Evolutionary conservation across 2,797 vertebrate species (phyloP), one percentile per base, ranked within the genome.

Genomic region (Apodemus agrarius): DNA sequence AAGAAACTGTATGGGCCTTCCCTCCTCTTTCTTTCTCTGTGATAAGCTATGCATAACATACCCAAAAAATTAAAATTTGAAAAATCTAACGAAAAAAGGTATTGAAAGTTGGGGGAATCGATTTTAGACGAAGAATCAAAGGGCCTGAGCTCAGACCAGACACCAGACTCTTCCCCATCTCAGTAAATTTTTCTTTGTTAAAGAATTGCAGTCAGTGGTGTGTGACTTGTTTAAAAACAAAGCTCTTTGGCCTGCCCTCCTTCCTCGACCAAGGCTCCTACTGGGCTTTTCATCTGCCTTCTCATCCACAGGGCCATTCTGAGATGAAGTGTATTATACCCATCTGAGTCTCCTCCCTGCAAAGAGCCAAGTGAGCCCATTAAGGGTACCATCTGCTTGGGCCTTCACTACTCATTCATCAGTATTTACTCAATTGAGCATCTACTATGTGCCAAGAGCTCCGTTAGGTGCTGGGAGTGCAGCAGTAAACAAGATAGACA

Each of bases 301-400:
- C 87, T 90, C 81, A 75, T 81, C 87, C 74, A 37, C 74, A 85
- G 65, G 89, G 65, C 37, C 86, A 78, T 14, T 31, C 6, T 14
- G 61, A 84, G 94, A 78, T 90, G 91, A 69, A 34, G 72, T 49
- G 79, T 85, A 88, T 92, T 92, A 63, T 49, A 40, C 31, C 67
- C 78, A 43, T 94, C 78, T 90, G 93, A 97, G 86, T 91, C 67
- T 94, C 65, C 61, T 96, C 37, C 54, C 76, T 95, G 65, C 78
- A 94, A 97, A 97, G 78, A 96, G 91, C 88, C 95, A 97, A 95
- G 88, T 98, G 92, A 97, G 74, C 79, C 93, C 88, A 96, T 97
- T 95, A 97, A 96, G 82, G 29, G 21, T 52, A 40, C 96, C 96
- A 97, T 98, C 96, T 97, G 97, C 89, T 97, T 91, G 85, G 67